Percentiles rank a stretch among this genome's conserved stretches.
Evolutionary conservation across 2,797 vertebrate genomes (phyloP).

Genomic region (Lagorchestes hirsutus): DNA sequence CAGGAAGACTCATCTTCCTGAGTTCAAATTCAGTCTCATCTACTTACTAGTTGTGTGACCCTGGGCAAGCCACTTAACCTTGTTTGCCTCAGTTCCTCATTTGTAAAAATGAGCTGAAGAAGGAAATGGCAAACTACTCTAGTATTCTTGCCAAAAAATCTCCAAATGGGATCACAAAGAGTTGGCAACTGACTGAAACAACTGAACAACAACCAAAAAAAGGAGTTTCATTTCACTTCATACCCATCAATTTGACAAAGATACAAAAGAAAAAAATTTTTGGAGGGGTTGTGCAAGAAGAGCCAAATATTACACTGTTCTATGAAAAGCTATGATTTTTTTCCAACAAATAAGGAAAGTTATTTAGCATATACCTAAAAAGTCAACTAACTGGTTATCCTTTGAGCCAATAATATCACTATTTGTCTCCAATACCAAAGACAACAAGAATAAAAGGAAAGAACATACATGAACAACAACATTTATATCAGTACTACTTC

Average conservation of each 20-base stretch:
- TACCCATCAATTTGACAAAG: neutral
- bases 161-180: neutral
- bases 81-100: too few species aligned
- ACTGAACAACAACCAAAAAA: neutral
- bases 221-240: neutral
- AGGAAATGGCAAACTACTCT: neutral
- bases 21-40: neutral
- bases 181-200: neutral
- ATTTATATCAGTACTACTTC: neutral
- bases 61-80: too few species aligned
- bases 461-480: neutral
- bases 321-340: neutral
- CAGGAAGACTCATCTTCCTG: neutral
- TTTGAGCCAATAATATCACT: neutral
- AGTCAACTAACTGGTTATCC: neutral
- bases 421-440: neutral
- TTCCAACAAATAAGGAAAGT: neutral
- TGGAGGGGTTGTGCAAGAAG: neutral
- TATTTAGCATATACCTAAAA: neutral
- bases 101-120: neutral
- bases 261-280: neutral
- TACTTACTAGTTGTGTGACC: too few species aligned
- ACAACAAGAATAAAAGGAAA: neutral
- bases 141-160: neutral
- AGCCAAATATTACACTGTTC: neutral